A percentile compares a stretch with the other conserved stretches of the same genome.
Conservation (phyloP, 2,797 vertebrate species). For the Helarctos malayanus region DNA sequence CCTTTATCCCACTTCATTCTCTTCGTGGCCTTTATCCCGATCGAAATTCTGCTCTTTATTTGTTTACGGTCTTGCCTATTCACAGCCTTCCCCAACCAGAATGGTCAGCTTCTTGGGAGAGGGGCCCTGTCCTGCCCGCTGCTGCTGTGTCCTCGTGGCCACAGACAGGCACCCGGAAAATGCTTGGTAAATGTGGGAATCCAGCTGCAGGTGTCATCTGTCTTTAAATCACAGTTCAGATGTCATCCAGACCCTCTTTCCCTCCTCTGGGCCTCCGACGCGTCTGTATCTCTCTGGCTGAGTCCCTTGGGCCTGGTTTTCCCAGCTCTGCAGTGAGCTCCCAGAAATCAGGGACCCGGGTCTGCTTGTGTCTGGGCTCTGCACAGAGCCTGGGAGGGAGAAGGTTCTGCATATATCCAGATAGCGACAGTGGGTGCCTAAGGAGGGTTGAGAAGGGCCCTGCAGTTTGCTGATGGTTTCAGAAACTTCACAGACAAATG, state of each 20-base stretch:
- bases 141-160: background rate
- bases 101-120: background rate
- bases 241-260: background rate
- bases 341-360: too few species aligned
- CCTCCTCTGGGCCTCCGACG: background rate
- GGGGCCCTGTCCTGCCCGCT: background rate
- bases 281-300: background rate
- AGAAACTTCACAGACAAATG: background rate
- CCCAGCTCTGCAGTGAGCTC: background rate
- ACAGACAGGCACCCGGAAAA: background rate
- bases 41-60: background rate
- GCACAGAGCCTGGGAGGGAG: background rate
- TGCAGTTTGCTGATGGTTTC: background rate
- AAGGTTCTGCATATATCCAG: background rate
- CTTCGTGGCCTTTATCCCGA: background rate
- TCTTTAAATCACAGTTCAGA: background rate
- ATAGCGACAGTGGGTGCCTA: background rate
- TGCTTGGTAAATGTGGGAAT: background rate
- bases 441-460: background rate
- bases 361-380: background rate
- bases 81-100: conserved; percentile 1
- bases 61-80: background rate
- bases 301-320: background rate
- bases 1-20: conserved; percentile 28
- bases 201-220: background rate